Evolutionary conservation across 2,888 invertebrate species (phyloP), one percentile per base, ranked within the genome.

Genomic region (Piscicola geometra): DNA sequence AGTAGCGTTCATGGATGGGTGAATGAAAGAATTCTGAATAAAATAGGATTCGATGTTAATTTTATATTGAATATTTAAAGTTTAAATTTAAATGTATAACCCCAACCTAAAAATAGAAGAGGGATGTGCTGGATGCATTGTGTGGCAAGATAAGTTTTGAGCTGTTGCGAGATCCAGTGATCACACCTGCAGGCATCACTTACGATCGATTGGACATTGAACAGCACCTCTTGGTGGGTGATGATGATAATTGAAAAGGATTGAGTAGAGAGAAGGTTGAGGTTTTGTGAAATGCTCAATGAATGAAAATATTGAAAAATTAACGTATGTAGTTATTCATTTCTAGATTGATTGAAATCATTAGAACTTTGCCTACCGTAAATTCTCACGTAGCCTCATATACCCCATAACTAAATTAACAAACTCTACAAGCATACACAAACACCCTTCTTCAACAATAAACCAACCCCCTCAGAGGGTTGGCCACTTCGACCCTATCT

Each of bases 71-170:
- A 67, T 67, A 32, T 9, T 67, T 68, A 32, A 33, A 33, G 33
- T 68, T 68, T n/a, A 41, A 41, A 41, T 41, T 5, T 41, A 41
- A 15, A 15, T 41, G 41, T 41, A 5, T 41, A 41, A 41, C 41
- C 41, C 5, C 5, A 41, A 41, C 15, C 12, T 56, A 28, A 30
- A 1, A n/a, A 32, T 73, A 94, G 93, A 95, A 94, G 89, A 90
- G 98, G 76, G 98, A 99, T 86, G 95, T 99, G 28, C 99, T 99
- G 0, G 99, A 99, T 86, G 96, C 93, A 86, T 87, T 99, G 18
- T 99, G 99, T 86, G 99, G 99, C 0, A 97, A 96, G 88, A 99
- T 99, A 80, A 97, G 97, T 86, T 98, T 99, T 86, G 99, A 99
- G 87, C 92, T 99, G 77, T 89, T 99, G 82, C 91, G 93, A 81